Conservation (phyloP, 2,113 vertebrate species). For the Bufo gargarizans region DNA sequence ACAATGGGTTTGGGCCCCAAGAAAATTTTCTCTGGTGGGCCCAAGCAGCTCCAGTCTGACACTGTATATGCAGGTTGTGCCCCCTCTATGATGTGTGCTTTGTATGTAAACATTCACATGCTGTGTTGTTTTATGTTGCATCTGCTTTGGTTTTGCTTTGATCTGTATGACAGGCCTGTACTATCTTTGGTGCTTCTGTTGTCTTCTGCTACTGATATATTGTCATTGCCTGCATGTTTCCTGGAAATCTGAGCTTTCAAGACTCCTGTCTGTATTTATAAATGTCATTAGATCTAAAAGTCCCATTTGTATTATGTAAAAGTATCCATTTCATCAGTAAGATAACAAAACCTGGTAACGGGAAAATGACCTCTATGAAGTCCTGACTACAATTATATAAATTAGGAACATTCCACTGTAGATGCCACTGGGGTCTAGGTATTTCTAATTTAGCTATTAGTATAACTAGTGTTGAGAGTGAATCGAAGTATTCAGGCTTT, state of each 20-base stretch:
- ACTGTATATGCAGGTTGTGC: too few relatives aligned
- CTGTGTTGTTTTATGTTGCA: neutral
- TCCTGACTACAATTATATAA: slow-evolving; percentile 1
- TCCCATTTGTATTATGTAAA: neutral
- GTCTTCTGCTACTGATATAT: neutral
- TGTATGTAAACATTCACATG: neutral
- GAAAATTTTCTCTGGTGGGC: too few relatives aligned
- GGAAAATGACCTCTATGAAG: neutral
- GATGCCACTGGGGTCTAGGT: neutral
- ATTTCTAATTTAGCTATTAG: neutral
- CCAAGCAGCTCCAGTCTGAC: too few relatives aligned
- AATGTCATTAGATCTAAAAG: slow-evolving; percentile 3
- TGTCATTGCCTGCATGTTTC: slow-evolving; percentile 6
- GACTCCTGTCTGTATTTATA: neutral
- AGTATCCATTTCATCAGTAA: neutral
- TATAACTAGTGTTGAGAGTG: too few relatives aligned
- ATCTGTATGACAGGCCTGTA: slow-evolving; percentile 25
- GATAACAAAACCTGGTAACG: slow-evolving; percentile 3
- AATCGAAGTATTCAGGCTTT: too few relatives aligned
- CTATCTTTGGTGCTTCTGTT: neutral
- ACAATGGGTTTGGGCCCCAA: too few relatives aligned
- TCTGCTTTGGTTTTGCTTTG: neutral
- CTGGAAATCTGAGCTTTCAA: neutral
- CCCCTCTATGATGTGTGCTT: neutral
- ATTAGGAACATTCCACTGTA: neutral